Evolutionary conservation across 2,113 vertebrate species (phyloP).

Genomic region (Xyrauchen texanus): DNA sequence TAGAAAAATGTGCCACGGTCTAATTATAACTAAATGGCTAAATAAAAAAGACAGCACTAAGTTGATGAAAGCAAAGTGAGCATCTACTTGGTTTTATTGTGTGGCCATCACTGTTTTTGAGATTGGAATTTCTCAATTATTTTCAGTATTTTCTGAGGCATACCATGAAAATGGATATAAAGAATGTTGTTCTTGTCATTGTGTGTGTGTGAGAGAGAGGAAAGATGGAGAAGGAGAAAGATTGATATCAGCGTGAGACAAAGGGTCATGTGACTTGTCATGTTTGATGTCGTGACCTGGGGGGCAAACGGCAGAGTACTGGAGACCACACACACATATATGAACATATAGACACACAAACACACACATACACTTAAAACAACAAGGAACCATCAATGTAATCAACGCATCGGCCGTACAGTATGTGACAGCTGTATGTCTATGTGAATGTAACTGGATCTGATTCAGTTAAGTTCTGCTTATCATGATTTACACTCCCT

Average conservation of each 20-base stretch:
- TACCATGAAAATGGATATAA: neutral
- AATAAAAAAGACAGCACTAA: no score
- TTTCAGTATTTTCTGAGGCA: neutral
- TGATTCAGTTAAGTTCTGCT: no score
- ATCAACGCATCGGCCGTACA: no score
- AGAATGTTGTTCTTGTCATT: neutral
- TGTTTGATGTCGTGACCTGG: no score
- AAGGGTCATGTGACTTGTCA: neutral
- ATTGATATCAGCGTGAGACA: neutral
- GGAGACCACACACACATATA: neutral
- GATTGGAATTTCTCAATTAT: neutral
- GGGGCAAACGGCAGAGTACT: neutral
- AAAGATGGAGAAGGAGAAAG: neutral
- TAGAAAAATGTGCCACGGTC: neutral
- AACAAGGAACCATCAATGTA: neutral
- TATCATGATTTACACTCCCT: no score
- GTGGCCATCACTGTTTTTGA: no score
- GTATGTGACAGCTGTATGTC: no score
- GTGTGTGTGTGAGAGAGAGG: neutral
- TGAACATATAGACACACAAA: no score
- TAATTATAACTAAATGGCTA: no score
- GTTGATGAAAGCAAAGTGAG: no score
- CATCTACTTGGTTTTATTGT: no score
- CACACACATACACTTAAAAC: conserved; percentile 5
- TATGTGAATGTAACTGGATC: no score